Percentiles rank a stretch among this genome's conserved stretches.
phyloP scores from a whole-genome alignment of 2,797 vertebrate genomes.

The Kryptolebias ocellatus region DNA sequence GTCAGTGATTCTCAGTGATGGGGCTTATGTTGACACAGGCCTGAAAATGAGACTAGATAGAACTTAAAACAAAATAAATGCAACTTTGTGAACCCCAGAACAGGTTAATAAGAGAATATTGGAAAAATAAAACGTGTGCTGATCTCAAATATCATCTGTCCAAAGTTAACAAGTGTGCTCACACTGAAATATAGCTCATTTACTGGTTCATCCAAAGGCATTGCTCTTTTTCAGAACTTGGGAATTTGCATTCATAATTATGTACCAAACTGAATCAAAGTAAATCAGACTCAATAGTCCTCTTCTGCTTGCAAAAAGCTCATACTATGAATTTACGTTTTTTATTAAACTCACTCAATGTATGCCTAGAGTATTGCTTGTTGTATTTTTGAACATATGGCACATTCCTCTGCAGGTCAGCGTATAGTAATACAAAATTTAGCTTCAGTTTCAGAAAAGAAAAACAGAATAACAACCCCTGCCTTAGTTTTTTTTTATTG shows the following conservation, averaged over 20 bases:
- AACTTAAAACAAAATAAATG: too few relatives aligned
- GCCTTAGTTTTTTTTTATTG: conserved; percentile 8
- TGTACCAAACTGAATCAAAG: conserved; percentile 14
- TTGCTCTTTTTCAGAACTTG: conserved; percentile 21
- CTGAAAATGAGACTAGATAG: too few relatives aligned
- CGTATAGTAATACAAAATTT: conserved; percentile 66
- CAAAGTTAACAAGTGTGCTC: background rate
- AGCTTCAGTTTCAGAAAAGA: conserved; percentile 56
- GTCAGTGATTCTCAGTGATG: background rate
- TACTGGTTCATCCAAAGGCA: conserved; percentile 12
- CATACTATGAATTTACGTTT: conserved; percentile 49
- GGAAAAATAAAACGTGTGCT: background rate
- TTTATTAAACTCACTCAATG: conserved; percentile 40
- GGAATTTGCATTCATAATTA: conserved; percentile 41
- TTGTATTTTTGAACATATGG: conserved; percentile 67
- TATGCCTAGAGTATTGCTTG: conserved; percentile 43
- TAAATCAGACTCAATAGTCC: conserved; percentile 28
- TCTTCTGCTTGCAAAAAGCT: conserved; percentile 10
- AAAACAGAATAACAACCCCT: conserved; percentile 21
- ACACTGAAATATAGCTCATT: conserved; percentile 1
- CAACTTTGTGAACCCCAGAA: background rate
- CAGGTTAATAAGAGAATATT: background rate
- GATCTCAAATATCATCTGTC: background rate
- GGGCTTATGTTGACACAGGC: background rate
- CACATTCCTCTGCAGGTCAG: conserved; percentile 66